These are phyloP conservation scores for Coptodon bakossiorum DNA, from an alignment of 2,113 vertebrate genomes.

Conservation along the genomic window DNA sequence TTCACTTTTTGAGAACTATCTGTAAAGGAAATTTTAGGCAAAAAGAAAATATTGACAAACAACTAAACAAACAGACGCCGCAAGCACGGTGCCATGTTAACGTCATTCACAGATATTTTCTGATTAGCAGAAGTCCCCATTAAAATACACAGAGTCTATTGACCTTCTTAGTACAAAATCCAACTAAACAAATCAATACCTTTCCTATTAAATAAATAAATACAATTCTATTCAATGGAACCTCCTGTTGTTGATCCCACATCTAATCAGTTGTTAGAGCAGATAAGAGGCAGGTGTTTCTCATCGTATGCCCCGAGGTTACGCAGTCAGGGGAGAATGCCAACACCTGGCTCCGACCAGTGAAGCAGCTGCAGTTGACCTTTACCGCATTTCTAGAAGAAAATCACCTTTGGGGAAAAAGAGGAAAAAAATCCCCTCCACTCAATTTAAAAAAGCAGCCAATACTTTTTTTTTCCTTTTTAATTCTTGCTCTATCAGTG, in stretches of 20 bases:
- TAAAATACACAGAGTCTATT: neutral
- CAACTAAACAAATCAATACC: neutral
- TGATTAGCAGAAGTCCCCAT: neutral
- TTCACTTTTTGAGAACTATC: neutral
- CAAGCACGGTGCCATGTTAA: neutral
- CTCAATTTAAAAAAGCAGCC: neutral
- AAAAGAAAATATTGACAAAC: neutral
- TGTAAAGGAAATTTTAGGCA: neutral
- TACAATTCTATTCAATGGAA: neutral
- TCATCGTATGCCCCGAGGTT: neutral
- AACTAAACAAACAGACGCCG: neutral
- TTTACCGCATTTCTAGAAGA: neutral
- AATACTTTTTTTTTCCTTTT: neutral
- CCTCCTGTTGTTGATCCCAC: neutral
- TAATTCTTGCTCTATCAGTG: neutral
- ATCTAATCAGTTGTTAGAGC: neutral
- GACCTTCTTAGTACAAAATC: neutral
- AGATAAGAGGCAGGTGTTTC: neutral
- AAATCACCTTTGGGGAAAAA: neutral
- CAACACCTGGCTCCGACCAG: neutral
- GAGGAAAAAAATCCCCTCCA: neutral
- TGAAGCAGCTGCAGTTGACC: neutral
- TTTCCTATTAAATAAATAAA: neutral
- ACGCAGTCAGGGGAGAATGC: neutral
- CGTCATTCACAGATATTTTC: neutral